Evolutionary conservation across 37 sponge, comb jelly and placozoan genomes (phyloP).

Genomic region (Axinella damicornis): DNA sequence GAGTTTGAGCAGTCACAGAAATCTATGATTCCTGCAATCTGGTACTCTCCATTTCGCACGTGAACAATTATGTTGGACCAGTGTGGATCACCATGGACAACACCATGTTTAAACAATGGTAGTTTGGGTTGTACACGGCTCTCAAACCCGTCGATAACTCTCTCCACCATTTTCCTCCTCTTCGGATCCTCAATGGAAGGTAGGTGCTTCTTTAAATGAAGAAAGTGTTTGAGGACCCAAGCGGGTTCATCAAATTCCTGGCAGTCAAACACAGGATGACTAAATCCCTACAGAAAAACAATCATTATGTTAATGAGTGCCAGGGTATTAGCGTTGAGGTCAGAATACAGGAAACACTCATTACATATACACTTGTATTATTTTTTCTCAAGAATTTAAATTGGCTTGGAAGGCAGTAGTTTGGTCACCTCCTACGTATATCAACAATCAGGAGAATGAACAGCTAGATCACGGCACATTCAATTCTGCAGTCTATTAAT

Average conservation of each 20-base stretch:
- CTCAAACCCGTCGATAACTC: conserved; percentile 7
- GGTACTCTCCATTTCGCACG: neutral
- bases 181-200: neutral
- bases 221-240: conserved; percentile 48
- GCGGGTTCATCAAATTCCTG: neutral
- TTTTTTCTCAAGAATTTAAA: too few relatives aligned
- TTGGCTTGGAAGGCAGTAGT: too few relatives aligned
- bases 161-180: conserved; percentile 23
- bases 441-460: too few relatives aligned
- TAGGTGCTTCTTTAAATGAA: neutral
- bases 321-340: too few relatives aligned
- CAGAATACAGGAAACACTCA: too few relatives aligned
- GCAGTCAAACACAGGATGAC: conserved; percentile 1
- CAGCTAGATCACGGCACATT: too few relatives aligned
- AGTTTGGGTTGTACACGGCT: conserved; percentile 34
- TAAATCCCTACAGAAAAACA: neutral
- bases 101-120: conserved; percentile 16
- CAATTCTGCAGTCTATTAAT: too few relatives aligned
- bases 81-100: conserved; percentile 50
- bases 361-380: too few relatives aligned
- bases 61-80: conserved; percentile 38
- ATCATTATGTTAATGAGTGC: too few relatives aligned
- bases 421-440: too few relatives aligned
- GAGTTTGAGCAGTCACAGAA: conserved; percentile 26
- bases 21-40: conserved; percentile 36